These are phyloP conservation scores for Gracilinanus agilis DNA, from an alignment of 2,113 vertebrate genomes.

Conservation along the genomic window DNA sequence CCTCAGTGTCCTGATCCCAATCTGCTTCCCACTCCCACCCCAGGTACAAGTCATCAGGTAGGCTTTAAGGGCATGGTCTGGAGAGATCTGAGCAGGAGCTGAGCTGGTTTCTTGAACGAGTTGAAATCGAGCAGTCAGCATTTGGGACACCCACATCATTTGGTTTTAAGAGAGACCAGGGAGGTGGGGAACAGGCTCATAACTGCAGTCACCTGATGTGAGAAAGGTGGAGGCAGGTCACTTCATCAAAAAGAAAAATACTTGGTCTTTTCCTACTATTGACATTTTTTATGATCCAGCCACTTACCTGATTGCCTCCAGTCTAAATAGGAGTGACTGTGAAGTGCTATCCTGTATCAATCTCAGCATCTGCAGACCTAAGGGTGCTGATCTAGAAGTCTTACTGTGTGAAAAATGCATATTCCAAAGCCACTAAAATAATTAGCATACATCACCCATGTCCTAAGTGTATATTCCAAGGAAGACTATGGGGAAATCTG, in stretches of 20 bases:
- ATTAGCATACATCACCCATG: background rate
- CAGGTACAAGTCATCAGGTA: background rate
- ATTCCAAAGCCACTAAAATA: background rate
- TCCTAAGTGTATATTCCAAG: background rate
- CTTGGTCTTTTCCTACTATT: background rate
- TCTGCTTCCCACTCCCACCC: no score
- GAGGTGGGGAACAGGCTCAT: background rate
- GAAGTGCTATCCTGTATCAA: background rate
- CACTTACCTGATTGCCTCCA: background rate
- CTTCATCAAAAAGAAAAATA: slow-evolving; percentile 28
- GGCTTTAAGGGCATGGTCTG: background rate
- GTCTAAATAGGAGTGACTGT: background rate
- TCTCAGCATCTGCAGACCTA: background rate
- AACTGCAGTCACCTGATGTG: background rate
- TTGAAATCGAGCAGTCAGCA: slow-evolving; percentile 11
- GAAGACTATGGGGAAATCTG: slow-evolving; percentile 21
- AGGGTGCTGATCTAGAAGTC: background rate
- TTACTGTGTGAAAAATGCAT: background rate
- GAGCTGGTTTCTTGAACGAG: background rate
- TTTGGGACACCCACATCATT: background rate
- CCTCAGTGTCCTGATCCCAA: background rate
- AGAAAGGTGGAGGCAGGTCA: background rate
- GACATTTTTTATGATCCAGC: background rate
- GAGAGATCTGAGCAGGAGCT: background rate
- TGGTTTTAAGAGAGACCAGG: background rate